Evolutionary conservation across 2,888 invertebrate genomes (phyloP), one percentile per base, ranked within the genome.

Genomic region (Rhingia rostrata): DNA sequence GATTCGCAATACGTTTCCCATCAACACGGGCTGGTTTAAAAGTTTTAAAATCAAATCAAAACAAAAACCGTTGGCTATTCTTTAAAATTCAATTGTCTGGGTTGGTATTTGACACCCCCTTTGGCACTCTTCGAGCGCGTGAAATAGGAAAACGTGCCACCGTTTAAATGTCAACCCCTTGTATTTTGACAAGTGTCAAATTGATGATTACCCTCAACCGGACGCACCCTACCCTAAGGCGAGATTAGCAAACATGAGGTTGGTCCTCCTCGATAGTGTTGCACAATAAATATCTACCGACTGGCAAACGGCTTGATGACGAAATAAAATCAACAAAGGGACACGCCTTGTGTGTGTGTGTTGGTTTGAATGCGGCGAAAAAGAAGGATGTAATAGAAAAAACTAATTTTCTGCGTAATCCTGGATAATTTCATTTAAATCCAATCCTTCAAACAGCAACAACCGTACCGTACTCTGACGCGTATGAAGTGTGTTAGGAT

Each of bases 161-260:
- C 81, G 85, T 85, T 85, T 85, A 85, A 67, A 64, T 81, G 85
- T 63, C 75, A 72, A 81, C 81, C 85, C 85, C 81, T 85, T 85
- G 75, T 90, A 88, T 91, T 91, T 90, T 91, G 90, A 90, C 90
- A 90, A 91, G 91, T 91, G 90, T 84, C 90, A 87, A 87, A 88
- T 88, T 84, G 84, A 66, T 75, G 80, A 80, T 80, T 75, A 70
- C 58, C 78, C 77, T 66, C 54, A 39, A 51, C 14, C 69, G 37
- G 56, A 35, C 39, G 5, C 49, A 35, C 37, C 9, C 60, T 22
- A 45, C 45, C 74, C 67, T 35, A 35, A 49, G 33, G 35, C n/a
- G 47, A 64, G 80, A 83, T 83, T 83, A 83, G 58, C 63, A 73
- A 67, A 53, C 54, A 79, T 73, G 56, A 82, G 63, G 49, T 39